Base-by-base conservation (phyloP, 23 tunicate genomes). In the Halocynthia roretzi region DNA sequence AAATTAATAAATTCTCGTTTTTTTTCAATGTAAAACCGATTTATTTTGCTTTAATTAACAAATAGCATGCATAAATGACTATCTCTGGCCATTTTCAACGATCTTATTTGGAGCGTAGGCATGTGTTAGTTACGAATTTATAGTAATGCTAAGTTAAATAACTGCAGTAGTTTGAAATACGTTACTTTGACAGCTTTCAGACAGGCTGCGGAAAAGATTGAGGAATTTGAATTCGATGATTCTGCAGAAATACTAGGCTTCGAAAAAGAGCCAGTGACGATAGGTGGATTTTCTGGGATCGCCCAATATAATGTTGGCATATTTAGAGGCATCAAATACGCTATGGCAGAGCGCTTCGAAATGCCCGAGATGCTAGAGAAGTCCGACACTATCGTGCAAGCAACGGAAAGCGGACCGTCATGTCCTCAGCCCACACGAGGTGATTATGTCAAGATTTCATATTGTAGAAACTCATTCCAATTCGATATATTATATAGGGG, bases 261-360 rank as follows among this genome's bases (percentile, higher is more conserved):
- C 63, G 61, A 52, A 52, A 17, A 23, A 8, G 62, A 74, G 50
- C 22, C 55, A 10, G 56, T 54, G 9, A 53, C 55, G 23, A 50
- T 74, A 5, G 78, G 62, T 48, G 22, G 56, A 8, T 20, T 74
- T 54, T 20, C 10, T 53, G 78, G 78, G 31, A 74, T 22, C 0
- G 56, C 62, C 0, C 78, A 74, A n/a, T 74, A 74, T 44, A 54
- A 74, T n/a, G 78, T 74, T 10, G 78, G 64, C 48, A 74, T 52
- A 21, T 74, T 74, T 54, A 62, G 78, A 10, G 78, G 78, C 55
- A 74, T 74, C 12, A 74, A 74, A 74, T 74, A 74, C 22, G 78
- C 78, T 14, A 53, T 5, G 14, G 78, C 78, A 54, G 70, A 74
- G 56, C 14, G 78, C 15, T 74, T 74, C 56, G 78, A 22, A 31